Percentiles rank a stretch among this genome's conserved stretches.
Evolutionary conservation across 2,797 vertebrate genomes (phyloP).

Genomic region (Pogoniulus pusillus): DNA sequence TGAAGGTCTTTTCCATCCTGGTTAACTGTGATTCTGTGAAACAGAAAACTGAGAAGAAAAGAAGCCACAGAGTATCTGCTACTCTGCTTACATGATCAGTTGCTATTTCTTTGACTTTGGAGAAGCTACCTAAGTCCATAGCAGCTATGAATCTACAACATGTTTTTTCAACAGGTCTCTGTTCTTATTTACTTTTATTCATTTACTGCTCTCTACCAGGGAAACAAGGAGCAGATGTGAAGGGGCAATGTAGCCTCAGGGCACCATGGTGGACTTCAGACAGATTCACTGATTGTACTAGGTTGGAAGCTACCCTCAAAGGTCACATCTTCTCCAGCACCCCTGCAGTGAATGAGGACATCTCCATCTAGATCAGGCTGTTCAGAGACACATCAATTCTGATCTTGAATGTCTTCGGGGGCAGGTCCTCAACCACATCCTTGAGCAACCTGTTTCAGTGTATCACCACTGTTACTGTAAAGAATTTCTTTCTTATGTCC

Average conservation of each 20-base stretch:
- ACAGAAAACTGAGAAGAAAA: not conserved
- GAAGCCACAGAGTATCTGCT: not conserved
- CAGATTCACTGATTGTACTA: not conserved
- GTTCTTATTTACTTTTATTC: not conserved
- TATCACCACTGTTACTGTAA: no score
- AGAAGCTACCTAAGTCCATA: not conserved
- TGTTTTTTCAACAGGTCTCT: not conserved
- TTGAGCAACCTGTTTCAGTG: no score
- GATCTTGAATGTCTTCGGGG: no score
- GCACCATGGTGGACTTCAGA: not conserved
- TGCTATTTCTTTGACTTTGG: not conserved
- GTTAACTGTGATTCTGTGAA: no score
- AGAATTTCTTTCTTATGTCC: no score
- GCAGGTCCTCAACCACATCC: no score
- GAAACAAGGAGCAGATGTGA: not conserved
- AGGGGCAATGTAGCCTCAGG: not conserved
- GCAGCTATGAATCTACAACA: not conserved
- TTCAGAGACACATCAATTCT: no score
- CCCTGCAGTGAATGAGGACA: no score
- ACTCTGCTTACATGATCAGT: not conserved
- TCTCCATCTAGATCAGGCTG: no score
- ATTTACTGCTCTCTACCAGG: not conserved
- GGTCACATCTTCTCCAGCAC: no score
- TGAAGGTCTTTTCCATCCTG: no score
- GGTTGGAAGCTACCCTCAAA: no score